Evolutionary conservation across 2,113 vertebrate genomes (phyloP), one percentile per base, ranked within the genome.

Genomic region (Proteles cristata): DNA sequence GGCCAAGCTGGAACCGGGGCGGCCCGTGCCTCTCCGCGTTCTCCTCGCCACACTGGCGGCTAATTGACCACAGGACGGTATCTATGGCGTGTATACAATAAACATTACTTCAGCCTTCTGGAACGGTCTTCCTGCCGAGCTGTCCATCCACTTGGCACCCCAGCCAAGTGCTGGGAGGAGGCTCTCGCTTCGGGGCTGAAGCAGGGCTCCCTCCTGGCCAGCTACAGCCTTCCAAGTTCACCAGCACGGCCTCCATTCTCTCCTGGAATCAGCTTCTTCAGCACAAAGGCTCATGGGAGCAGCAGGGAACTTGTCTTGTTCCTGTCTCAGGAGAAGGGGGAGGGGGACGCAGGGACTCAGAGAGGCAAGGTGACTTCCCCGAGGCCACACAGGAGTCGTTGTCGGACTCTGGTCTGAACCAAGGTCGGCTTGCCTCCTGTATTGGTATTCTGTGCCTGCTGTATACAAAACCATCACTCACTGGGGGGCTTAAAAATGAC

Each of bases 271-370:
- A 2, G 50, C 77, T 12, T 53, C 35, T 10, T 2, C 9, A 0
- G 1, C 1, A 0, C 26, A 0, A 8, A 33, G 31, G 7, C 50
- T 4, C 6, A 2, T 0, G 2, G 7, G 53, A 12, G 12, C 50
- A 7, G 3, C 39, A 5, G 55, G 4, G 53, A 50, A 5, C 11
- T 0, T 0, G 1, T 25, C 48, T 43, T 2, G 0, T 0, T 53
- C 48, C 77, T 11, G 58, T 21, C 45, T 55, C 35, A 0, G 0
- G 1, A 2, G 23, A 10, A 3, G 66, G 50, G 7, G 16, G 65
- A 12, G 0, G 61, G 26, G 53, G 58, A 92, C 31, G 14, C 33
- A 11, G 28, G 21, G 33, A 50, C 89, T 31, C 39, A 1, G 85
- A 35, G 33, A 45, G 35, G 66, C 61, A 23, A 25, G n/a, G 84